These are phyloP conservation scores for Cathartes aura DNA, from an alignment of 2,113 vertebrate species.

Conservation along the genomic window DNA sequence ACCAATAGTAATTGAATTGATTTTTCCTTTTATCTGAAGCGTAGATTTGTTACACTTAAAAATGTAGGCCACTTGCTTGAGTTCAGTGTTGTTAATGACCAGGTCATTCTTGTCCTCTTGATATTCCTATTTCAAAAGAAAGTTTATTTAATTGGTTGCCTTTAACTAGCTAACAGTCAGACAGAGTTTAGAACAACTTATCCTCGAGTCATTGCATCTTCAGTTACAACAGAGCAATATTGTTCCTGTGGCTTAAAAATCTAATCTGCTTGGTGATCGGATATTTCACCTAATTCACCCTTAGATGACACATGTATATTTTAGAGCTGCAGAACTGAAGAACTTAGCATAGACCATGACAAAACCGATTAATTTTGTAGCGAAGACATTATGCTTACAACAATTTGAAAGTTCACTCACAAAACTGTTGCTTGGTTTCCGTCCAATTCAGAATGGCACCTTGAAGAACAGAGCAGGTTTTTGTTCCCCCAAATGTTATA, in stretches of 20 bases:
- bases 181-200: constrained; percentile 16
- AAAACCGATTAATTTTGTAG: not conserved
- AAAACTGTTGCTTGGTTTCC: not conserved
- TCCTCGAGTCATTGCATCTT: not conserved
- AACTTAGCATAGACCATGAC: not conserved
- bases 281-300: not conserved
- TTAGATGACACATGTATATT: not conserved
- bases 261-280: not conserved
- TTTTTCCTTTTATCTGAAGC: constrained; percentile 93
- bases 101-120: constrained; percentile 91
- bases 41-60: constrained; percentile 91
- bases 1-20: constrained; percentile 98
- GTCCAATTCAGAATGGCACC: not conserved
- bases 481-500: not conserved
- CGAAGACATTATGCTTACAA: not conserved
- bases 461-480: not conserved
- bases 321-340: not conserved
- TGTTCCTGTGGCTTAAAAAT: constrained; percentile 30
- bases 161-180: constrained; percentile 16
- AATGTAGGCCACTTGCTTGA: constrained; percentile 95
- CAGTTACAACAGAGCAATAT: constrained; percentile 7
- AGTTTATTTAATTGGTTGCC: constrained; percentile 27
- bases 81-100: constrained; percentile 90
- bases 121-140: constrained; percentile 85
- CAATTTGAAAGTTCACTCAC: not conserved